These are phyloP conservation scores for Plecotus auritus DNA, from an alignment of 2,113 vertebrate genomes.

Conservation along the genomic window DNA sequence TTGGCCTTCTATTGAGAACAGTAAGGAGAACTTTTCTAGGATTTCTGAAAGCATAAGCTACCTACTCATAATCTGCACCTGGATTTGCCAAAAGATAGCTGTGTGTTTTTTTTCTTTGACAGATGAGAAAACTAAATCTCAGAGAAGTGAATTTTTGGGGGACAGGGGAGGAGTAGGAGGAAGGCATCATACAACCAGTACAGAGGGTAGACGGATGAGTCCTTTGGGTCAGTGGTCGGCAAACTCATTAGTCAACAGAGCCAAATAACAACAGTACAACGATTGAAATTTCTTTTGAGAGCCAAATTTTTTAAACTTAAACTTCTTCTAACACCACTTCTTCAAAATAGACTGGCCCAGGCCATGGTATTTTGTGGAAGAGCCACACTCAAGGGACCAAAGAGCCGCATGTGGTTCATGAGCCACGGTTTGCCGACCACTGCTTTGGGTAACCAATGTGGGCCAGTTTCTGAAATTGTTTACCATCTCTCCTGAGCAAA, in stretches of 20 bases:
- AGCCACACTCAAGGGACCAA: too few species aligned
- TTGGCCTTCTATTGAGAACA: neutral
- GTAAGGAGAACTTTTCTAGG: neutral
- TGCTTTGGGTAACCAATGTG: neutral
- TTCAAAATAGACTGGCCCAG: too few species aligned
- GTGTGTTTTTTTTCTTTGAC: neutral
- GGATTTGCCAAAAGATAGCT: neutral
- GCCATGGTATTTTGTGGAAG: too few species aligned
- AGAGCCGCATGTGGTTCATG: too few species aligned
- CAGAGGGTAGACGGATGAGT: neutral
- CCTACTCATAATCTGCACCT: neutral
- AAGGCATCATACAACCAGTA: neutral
- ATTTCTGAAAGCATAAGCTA: neutral
- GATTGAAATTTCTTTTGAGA: too few species aligned
- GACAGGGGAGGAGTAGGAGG: neutral
- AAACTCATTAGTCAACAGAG: too few species aligned
- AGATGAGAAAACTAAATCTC: too few species aligned
- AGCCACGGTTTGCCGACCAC: too few species aligned
- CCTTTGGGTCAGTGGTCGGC: neutral
- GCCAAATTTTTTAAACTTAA: too few species aligned
- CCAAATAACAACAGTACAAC: too few species aligned
- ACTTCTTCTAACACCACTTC: too few species aligned
- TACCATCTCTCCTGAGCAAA: neutral
- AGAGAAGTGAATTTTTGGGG: neutral
- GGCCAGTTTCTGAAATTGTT: neutral